Conservation (phyloP, 2,113 vertebrate species). For the Marmota flaviventris region DNA sequence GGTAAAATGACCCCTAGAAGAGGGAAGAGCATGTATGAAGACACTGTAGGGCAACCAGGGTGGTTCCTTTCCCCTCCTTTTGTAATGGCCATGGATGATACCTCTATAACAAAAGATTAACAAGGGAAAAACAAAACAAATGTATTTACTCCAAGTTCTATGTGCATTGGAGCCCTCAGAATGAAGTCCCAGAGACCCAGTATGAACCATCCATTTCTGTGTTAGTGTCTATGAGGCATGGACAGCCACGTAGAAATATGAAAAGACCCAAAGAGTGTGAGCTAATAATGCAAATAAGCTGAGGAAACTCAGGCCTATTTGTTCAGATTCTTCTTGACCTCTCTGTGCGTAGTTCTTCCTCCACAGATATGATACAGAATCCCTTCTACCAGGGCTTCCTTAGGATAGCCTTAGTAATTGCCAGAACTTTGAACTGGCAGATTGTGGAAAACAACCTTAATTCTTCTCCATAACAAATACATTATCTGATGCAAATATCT, state of each 20-base stretch:
- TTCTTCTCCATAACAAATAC: neutral
- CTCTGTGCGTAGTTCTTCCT: neutral
- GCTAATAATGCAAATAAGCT: neutral
- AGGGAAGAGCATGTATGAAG: neutral
- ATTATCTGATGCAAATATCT: neutral
- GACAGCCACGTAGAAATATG: neutral
- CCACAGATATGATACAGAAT: neutral
- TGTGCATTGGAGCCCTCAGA: neutral
- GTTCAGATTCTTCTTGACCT: neutral
- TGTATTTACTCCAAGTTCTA: neutral
- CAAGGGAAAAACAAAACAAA: neutral
- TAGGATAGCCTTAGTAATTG: neutral
- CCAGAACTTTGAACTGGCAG: neutral
- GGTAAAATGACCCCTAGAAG: neutral
- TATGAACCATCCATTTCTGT: neutral
- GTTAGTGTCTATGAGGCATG: neutral
- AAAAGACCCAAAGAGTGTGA: neutral
- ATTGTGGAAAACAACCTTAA: neutral
- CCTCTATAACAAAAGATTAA: neutral
- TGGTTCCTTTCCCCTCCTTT: neutral
- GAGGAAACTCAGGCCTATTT: neutral
- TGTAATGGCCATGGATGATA: neutral
- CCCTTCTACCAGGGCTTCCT: neutral
- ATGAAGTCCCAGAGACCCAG: neutral
- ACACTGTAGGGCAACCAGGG: neutral